These are phyloP conservation scores for Sebastes kiyomatsui DNA, from an alignment of 2,797 vertebrate species.

Conservation along the genomic window DNA sequence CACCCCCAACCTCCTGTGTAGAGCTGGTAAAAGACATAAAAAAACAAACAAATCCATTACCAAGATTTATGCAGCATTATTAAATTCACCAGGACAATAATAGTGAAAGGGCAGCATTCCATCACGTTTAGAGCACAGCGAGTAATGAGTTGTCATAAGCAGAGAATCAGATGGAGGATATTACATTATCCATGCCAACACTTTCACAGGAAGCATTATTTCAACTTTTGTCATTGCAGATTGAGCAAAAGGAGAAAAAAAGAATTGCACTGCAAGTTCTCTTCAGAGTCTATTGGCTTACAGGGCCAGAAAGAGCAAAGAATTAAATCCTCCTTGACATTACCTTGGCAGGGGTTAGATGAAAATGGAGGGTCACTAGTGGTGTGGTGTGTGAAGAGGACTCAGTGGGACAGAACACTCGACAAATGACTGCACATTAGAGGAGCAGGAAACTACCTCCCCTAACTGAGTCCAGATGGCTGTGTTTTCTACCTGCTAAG, in stretches of 20 bases:
- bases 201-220: constrained; percentile 56
- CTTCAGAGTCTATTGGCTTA: constrained; percentile 14
- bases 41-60: constrained; percentile 79
- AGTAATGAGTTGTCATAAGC: constrained; percentile 72
- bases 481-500: constrained; percentile 7
- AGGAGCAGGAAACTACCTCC: constrained; percentile 24
- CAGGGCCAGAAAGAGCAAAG: constrained; percentile 28
- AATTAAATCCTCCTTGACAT: constrained; percentile 64
- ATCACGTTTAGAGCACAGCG: constrained; percentile 63
- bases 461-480: constrained; percentile 35
- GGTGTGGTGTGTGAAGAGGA: constrained; percentile 45
- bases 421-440: constrained; percentile 59
- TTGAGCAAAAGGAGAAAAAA: background rate
- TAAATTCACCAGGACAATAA: constrained; percentile 68
- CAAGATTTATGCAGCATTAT: constrained; percentile 72
- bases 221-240: constrained; percentile 47
- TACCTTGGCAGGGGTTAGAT: constrained; percentile 63
- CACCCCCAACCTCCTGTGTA: constrained; percentile 30
- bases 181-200: constrained; percentile 49
- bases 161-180: constrained; percentile 62
- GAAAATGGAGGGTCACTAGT: constrained; percentile 39
- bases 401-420: constrained; percentile 55
- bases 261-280: constrained; percentile 18
- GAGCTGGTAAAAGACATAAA: constrained; percentile 59
- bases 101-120: constrained; percentile 72